phyloP scores from a whole-genome alignment of 2,113 vertebrate genomes.

The Solenodon paradoxus region DNA sequence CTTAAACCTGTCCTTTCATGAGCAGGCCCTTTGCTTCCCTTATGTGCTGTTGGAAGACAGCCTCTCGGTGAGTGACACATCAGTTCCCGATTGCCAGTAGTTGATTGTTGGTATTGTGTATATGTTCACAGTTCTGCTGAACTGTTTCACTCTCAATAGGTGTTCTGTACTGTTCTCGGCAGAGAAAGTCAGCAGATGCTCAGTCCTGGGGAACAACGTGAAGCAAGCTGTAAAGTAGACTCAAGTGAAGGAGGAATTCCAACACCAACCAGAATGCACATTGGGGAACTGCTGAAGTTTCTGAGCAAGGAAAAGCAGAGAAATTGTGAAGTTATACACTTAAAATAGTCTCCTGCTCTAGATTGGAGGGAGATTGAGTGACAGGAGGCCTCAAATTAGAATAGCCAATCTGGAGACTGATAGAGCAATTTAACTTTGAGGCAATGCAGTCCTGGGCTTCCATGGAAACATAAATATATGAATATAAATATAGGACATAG shows the following conservation, averaged over 20 bases:
- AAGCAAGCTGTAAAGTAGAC: background rate
- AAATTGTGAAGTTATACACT: background rate
- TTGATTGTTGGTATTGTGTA: background rate
- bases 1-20: background rate
- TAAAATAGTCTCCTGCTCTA: background rate
- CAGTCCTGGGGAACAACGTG: background rate
- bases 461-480: background rate
- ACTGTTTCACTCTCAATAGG: rapidly evolving
- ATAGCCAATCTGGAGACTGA: background rate
- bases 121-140: background rate
- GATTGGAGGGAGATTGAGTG: rapidly evolving
- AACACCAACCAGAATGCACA: background rate
- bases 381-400: too few relatives aligned
- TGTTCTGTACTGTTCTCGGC: background rate
- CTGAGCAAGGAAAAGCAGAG: background rate
- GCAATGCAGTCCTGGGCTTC: background rate
- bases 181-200: background rate
- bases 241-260: background rate
- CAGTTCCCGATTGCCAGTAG: background rate
- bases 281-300: background rate
- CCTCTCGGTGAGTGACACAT: too few relatives aligned
- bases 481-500: background rate
- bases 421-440: background rate
- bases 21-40: background rate
- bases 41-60: too few relatives aligned